These are phyloP conservation scores for Aramus guarauna DNA, from an alignment of 2,113 vertebrate species.

Conservation along the genomic window DNA sequence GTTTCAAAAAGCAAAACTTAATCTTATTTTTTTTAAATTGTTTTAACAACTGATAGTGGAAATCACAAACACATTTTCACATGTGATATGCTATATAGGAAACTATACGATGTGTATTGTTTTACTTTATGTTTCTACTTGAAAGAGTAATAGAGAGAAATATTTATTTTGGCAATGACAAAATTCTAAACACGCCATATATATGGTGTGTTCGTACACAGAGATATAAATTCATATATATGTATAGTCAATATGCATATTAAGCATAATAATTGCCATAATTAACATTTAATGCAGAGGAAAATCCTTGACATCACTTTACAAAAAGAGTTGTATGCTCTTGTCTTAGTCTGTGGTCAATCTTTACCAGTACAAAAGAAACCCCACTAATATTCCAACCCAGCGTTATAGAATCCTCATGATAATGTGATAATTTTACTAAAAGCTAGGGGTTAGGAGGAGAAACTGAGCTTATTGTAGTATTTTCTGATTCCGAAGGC, in stretches of 20 bases:
- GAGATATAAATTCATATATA: not conserved
- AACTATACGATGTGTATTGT: fast-evolving
- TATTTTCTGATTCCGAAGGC: not conserved
- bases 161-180: not conserved
- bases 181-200: not conserved
- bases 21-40: not conserved
- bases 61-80: not conserved
- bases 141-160: not conserved
- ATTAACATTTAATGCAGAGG: not conserved
- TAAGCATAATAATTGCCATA: not conserved
- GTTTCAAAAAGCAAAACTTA: not conserved
- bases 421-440: not conserved
- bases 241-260: not conserved
- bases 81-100: not conserved
- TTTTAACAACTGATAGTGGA: not conserved
- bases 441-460: not conserved
- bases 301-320: not conserved
- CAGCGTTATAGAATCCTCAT: not conserved
- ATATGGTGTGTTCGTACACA: not conserved
- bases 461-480: not conserved
- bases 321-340: not conserved
- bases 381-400: not conserved
- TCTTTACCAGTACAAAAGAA: not conserved
- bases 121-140: not conserved
- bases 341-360: not conserved